Conservation (phyloP, 2,888 invertebrate genomes). For the Gastracanthus pulcherrimus region DNA sequence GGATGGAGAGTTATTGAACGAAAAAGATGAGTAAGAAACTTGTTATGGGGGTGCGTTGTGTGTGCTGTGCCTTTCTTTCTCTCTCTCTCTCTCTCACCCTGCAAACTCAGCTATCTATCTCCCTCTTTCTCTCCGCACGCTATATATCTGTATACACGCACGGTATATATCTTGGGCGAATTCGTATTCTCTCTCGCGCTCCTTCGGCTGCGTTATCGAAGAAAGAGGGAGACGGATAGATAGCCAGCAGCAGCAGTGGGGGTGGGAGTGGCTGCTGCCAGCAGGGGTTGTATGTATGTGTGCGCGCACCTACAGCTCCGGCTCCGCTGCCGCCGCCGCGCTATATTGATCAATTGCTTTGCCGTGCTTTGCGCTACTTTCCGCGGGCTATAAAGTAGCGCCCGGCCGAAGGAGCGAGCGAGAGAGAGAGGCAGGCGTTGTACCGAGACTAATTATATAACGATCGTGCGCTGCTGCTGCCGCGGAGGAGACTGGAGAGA, state of each 20-base stretch:
- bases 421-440: slow-evolving; percentile 1
- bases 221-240: slow-evolving; percentile 35
- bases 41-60: slow-evolving; percentile 75
- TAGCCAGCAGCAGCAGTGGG: slow-evolving; percentile 38
- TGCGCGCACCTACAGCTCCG: slow-evolving; percentile 66
- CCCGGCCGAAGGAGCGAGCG: slow-evolving; percentile 45
- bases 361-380: slow-evolving; percentile 76
- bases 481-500: too few species aligned
- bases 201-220: slow-evolving; percentile 50
- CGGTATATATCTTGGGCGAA: not conserved
- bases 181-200: slow-evolving; percentile 20
- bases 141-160: not conserved
- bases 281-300: slow-evolving; percentile 73
- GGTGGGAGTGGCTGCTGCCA: slow-evolving; percentile 72
- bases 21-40: slow-evolving; percentile 78
- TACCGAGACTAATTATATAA: slow-evolving; percentile 73
- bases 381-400: slow-evolving; percentile 69
- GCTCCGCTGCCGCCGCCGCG: slow-evolving; percentile 66
- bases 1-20: slow-evolving; percentile 79
- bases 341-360: slow-evolving; percentile 78
- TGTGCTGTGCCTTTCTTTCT: not conserved
- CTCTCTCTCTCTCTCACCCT: slow-evolving; percentile 59
- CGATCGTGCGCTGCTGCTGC: slow-evolving; percentile 67
- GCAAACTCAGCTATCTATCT: slow-evolving; percentile 26
- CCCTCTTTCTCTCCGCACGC: slow-evolving; percentile 36